These are phyloP conservation scores for Yponomeuta evonymella DNA, from an alignment of 2,888 invertebrate genomes.

Conservation along the genomic window DNA sequence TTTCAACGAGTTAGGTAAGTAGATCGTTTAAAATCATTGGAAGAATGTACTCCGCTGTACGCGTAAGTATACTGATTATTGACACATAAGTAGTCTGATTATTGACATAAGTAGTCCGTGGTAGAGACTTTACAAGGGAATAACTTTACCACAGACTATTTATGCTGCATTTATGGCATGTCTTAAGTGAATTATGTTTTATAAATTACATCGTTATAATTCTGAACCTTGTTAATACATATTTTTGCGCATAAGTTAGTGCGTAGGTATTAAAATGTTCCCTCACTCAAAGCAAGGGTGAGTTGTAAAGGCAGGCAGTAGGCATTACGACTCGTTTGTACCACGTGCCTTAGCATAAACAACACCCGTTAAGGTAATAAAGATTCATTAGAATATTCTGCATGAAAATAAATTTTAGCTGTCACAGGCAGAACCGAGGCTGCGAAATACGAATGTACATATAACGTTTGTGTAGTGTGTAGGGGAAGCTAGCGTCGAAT, in stretches of 20 bases:
- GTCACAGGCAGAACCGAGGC: background rate
- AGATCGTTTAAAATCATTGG: no score
- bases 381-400: background rate
- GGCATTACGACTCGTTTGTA: background rate
- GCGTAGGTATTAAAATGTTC: background rate
- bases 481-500: no score
- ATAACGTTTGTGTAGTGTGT: background rate
- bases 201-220: no score
- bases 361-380: background rate
- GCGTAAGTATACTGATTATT: no score
- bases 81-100: no score
- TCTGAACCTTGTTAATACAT: background rate
- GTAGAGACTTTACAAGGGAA: no score
- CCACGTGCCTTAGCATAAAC: background rate
- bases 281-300: background rate
- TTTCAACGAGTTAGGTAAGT: no score
- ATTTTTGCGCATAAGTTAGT: background rate
- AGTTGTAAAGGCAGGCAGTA: background rate
- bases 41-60: no score
- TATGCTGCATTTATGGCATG: no score
- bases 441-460: background rate
- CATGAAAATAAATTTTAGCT: background rate
- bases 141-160: no score
- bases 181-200: no score
- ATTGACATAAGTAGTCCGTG: no score